Evolutionary conservation across 2,797 vertebrate genomes (phyloP).

Genomic region (Capromys pilorides): DNA sequence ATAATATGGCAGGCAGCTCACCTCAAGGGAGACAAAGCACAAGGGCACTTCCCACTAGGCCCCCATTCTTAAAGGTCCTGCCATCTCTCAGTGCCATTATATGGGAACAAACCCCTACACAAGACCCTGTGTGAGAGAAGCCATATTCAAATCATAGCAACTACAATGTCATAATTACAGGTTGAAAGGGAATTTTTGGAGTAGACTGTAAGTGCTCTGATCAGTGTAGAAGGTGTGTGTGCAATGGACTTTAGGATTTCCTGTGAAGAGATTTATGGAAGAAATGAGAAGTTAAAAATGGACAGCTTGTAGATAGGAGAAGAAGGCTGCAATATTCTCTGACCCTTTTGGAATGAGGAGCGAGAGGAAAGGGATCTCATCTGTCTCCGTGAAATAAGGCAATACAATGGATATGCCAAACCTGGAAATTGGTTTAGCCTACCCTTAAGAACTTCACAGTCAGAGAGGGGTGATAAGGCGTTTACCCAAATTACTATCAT

Average conservation of each 20-base stretch:
- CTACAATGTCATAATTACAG: background rate
- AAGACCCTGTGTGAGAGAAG: background rate
- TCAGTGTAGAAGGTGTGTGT: background rate
- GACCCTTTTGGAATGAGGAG: slow-evolving; percentile 24
- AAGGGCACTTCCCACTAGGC: background rate
- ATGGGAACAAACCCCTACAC: background rate
- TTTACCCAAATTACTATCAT: slow-evolving; percentile 76
- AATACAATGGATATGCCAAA: slow-evolving; percentile 62
- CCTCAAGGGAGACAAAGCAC: background rate
- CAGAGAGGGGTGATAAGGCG: slow-evolving; percentile 65
- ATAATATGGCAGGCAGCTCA: background rate
- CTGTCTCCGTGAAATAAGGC: slow-evolving; percentile 69
- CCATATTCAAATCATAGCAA: background rate
- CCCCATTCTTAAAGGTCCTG: background rate
- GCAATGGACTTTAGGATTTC: slow-evolving; percentile 4
- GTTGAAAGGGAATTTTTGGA: background rate
- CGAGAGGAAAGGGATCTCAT: slow-evolving; percentile 32
- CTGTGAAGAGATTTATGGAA: slow-evolving; percentile 45
- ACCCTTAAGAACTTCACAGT: slow-evolving; percentile 68
- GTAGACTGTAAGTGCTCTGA: background rate
- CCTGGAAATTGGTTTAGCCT: slow-evolving; percentile 69
- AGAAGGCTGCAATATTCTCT: slow-evolving; percentile 49
- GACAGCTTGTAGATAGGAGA: slow-evolving; percentile 2
- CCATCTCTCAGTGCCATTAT: background rate
- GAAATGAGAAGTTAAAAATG: slow-evolving; percentile 38